Evolutionary conservation across 2,113 vertebrate genomes (phyloP), one percentile per base, ranked within the genome.

Genomic region (Bubalus kerabau): DNA sequence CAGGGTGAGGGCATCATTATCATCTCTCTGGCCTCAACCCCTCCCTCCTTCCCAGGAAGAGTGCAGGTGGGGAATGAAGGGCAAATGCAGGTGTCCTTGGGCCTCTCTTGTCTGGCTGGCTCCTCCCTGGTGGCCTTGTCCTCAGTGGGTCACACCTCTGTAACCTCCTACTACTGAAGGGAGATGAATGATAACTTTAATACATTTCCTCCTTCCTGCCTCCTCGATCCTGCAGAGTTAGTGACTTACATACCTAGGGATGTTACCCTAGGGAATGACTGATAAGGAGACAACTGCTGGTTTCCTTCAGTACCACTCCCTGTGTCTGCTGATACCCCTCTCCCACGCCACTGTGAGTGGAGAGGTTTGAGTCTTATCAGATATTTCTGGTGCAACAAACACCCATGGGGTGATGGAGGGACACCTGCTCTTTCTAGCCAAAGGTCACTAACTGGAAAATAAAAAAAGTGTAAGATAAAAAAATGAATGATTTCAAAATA

Each of bases 171-270:
- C 94, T 91, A 62, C 94, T 92, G 74, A 98, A 82, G 92, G 98
- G 98, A 98, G 98, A 98, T 94, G 98, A 98, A 99, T 98, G 97
- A 98, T 80, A 97, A 97, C 97, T 98, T 99, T 98, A 97, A 57
- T 93, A 97, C 98, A 98, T 99, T 98, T 98, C 94, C 97, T 97
- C 96, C 97, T 93, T 91, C 97, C 96, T 97, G 97, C 57, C 84
- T 78, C 80, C 46, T 95, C 71, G 87, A 87, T 59, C 87, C 93
- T 87, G 56, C 52, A 40, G 76, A 81, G 56, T 98, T 98, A 98
- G 98, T 98, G 98, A 98, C 98, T 99, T 98, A 97, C 94, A 96
- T 46, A 93, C 76, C 97, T 93, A 94, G 97, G 97, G 98, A 87
- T 88, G 97, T 97, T 97, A 98, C 97, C 98, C 96, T 81, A 95